Percentiles rank a stretch among this genome's conserved stretches.
Evolutionary conservation across 2,797 vertebrate genomes (phyloP).

Genomic region (Thunnus albacares): DNA sequence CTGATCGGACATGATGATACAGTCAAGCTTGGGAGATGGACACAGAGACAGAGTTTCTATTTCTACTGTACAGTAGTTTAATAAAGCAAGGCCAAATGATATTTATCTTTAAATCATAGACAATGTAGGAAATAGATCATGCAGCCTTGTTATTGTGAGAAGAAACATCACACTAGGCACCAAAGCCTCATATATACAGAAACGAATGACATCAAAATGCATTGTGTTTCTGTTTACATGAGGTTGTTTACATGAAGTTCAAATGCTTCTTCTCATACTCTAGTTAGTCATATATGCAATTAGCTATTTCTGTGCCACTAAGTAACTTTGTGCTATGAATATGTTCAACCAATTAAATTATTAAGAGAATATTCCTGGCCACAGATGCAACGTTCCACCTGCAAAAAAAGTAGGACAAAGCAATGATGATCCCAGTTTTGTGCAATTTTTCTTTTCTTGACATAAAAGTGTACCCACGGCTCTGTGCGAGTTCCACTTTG

Average conservation of each 20-base stretch:
- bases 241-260: background rate
- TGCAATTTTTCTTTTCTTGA: constrained; percentile 41
- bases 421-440: constrained; percentile 19
- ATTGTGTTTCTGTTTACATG: background rate
- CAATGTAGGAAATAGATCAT: background rate
- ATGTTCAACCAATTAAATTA: constrained; percentile 8
- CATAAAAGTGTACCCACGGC: background rate
- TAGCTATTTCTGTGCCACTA: background rate
- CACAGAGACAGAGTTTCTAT: background rate
- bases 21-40: constrained; percentile 4
- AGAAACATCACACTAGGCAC: background rate
- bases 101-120: background rate
- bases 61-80: background rate
- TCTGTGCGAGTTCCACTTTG: constrained; percentile 24
- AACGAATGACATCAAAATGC: background rate
- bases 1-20: constrained; percentile 8
- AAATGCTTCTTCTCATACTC: background rate
- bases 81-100: background rate
- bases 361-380: background rate
- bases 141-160: too few species aligned
- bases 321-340: background rate
- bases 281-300: background rate
- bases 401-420: constrained; percentile 30
- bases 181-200: background rate
- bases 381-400: constrained; percentile 14